phyloP scores from a whole-genome alignment of 2,797 vertebrate species.

The Cyprinella venusta region DNA sequence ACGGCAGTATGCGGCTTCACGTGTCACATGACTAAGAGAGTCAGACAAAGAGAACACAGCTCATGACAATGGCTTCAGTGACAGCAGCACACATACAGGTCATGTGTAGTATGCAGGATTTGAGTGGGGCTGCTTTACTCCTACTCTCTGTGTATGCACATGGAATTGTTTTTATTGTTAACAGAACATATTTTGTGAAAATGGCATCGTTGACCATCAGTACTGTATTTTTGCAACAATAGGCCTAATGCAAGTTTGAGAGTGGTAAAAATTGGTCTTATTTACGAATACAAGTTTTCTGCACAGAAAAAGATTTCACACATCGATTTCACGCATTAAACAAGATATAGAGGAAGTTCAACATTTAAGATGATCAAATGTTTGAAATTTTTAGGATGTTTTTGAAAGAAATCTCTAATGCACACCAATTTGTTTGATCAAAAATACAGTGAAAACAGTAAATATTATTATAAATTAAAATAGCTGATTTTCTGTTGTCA shows the following conservation, averaged over 20 bases:
- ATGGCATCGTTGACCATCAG: neutral
- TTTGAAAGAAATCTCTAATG: neutral
- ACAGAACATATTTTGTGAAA: neutral
- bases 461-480: neutral
- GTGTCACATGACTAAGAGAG: conserved; percentile 36
- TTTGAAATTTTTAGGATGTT: neutral
- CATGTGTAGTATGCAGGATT: neutral
- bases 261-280: neutral
- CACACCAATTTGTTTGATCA: no score
- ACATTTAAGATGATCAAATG: no score
- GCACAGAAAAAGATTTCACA: neutral
- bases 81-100: neutral
- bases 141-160: neutral
- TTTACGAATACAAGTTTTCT: neutral
- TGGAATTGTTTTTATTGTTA: neutral
- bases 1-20: conserved; percentile 14
- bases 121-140: conserved; percentile 3
- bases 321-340: no score
- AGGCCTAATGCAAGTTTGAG: neutral
- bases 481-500: neutral
- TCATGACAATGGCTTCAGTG: conserved; percentile 31
- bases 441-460: no score
- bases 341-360: no score
- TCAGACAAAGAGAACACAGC: conserved; percentile 6
- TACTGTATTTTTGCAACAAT: no score